Evolutionary conservation across 2,888 invertebrate species (phyloP), one percentile per base, ranked within the genome.

Genomic region (Hydriomena furcata): DNA sequence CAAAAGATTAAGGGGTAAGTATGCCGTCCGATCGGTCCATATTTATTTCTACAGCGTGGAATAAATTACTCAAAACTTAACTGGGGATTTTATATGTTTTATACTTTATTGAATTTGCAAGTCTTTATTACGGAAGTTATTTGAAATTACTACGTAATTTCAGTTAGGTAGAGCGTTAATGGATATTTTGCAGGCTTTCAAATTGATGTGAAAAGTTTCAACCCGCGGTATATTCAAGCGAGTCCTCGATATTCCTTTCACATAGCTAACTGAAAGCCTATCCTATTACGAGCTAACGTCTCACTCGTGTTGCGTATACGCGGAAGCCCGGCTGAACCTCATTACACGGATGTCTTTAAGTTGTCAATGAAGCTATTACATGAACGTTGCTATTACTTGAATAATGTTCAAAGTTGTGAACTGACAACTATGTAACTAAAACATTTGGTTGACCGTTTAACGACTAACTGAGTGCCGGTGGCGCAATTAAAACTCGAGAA

Each of bases 1-100:
- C 87, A 87, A 86, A 84, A 85, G 89, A 89, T 90, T 87, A 77
- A 35, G 37, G 81, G 74, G 70, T n/a, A n/a, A n/a, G n/a, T n/a
- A 68, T 72, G 77, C 81, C 79, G 75, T 75, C 69, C 66, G 75
- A 82, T 82, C 81, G 80, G 75, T 81, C 79, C 74, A 73, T 80
- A 79, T 78, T 72, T 77, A 81, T 82, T 82, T 79, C 68, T 76
- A 65, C 51, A 75, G 79, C 76, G 83, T 74, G 73, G 82, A 84
- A 88, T 87, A 87, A 85, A 86, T 88, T 85, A 86, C 84, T 70
- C 76, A 66, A 73, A 82, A 82, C 80, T 84, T 85, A 82, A 71
- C 67, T 69, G 65, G 70, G 67, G 70, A 73, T 79, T 79, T 76
- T 68, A 71, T 70, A 71, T 63, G 64, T n/a, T n/a, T 52, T 61